Evolutionary conservation across 2,888 invertebrate genomes (phyloP).

Genomic region (Ochropleura leucogaster): DNA sequence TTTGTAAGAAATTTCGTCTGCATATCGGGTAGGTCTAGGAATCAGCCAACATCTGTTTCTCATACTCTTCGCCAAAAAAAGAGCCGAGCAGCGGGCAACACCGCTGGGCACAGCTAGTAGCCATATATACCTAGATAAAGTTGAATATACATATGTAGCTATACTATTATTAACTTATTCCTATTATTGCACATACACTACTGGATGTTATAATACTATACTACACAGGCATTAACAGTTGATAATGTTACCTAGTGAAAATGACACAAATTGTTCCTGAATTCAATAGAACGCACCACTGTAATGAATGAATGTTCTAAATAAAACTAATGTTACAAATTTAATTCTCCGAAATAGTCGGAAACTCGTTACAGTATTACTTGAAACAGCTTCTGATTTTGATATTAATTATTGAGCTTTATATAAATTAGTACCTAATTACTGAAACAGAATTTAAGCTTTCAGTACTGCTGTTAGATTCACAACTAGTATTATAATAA

Average conservation of each 20-base stretch:
- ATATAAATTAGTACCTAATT: background rate
- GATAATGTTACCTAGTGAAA: background rate
- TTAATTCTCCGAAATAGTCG: background rate
- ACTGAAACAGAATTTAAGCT: background rate
- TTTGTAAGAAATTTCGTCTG: too few species aligned
- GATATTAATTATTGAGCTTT: background rate
- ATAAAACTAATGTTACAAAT: background rate
- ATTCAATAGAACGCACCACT: background rate
- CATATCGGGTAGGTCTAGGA: too few species aligned
- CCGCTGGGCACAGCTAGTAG: too few species aligned
- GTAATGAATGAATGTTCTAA: background rate
- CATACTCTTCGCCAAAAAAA: too few species aligned
- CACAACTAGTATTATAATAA: background rate
- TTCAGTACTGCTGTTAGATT: background rate
- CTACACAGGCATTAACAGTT: background rate
- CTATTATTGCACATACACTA: background rate
- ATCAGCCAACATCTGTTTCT: too few species aligned
- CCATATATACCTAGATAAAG: too few species aligned
- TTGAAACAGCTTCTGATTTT: background rate
- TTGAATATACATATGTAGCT: too few species aligned
- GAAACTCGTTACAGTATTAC: background rate
- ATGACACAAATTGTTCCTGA: background rate
- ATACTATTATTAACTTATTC: too few species aligned
- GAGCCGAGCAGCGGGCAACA: too few species aligned
- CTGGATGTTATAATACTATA: background rate